phyloP scores from a whole-genome alignment of 2,113 vertebrate species.

The Podilymbus podiceps region DNA sequence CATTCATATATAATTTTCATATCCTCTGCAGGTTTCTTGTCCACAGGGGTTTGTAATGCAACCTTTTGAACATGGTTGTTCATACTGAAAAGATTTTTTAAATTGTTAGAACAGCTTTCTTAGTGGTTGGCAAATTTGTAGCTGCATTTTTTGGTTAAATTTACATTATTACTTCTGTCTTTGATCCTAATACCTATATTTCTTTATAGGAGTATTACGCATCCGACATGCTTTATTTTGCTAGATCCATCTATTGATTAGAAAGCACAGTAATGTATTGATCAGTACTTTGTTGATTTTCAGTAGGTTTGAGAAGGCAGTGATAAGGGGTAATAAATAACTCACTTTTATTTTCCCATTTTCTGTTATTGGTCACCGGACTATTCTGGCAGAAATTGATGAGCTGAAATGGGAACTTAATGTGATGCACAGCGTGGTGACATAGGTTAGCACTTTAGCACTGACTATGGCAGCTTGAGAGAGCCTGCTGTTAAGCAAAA shows the following conservation, averaged over 20 bases:
- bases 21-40: neutral
- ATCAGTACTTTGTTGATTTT: neutral
- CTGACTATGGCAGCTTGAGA: slow-evolving; percentile 39
- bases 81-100: neutral
- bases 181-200: neutral
- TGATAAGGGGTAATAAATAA: slow-evolving; percentile 1
- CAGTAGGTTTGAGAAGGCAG: neutral
- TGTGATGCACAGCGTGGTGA: slow-evolving; percentile 34
- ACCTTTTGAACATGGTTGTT: neutral
- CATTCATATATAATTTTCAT: neutral
- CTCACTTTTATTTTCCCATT: neutral
- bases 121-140: neutral
- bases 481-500: slow-evolving; percentile 48
- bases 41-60: neutral
- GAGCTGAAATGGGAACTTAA: slow-evolving; percentile 38
- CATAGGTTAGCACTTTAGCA: slow-evolving; percentile 56
- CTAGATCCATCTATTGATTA: neutral
- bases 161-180: neutral
- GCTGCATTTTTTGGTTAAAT: neutral
- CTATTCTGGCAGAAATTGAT: slow-evolving; percentile 40
- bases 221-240: neutral
- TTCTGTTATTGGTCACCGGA: slow-evolving; percentile 5
- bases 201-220: neutral
- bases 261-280: neutral
- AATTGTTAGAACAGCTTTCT: neutral